These are phyloP conservation scores for Heloderma charlesbogerti DNA, from an alignment of 2,113 vertebrate species.

Conservation along the genomic window DNA sequence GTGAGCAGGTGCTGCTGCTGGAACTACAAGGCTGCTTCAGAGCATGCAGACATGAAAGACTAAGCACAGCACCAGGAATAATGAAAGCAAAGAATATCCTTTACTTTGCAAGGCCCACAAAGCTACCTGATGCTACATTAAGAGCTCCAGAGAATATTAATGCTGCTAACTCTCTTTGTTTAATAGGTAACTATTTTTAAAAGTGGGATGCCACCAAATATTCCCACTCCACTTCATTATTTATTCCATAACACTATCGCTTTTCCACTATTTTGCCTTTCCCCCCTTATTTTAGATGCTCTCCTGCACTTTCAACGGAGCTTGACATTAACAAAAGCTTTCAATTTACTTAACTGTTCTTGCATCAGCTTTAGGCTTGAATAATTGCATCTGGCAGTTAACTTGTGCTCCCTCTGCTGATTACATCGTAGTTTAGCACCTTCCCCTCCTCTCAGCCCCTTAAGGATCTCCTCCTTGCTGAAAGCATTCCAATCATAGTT, in stretches of 20 bases:
- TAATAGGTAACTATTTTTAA: not conserved
- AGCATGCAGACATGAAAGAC: not conserved
- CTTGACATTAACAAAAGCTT: constrained; percentile 23
- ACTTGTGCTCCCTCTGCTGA: constrained; percentile 35
- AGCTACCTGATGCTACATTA: not conserved
- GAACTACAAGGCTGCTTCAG: not conserved
- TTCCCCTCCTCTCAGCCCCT: not conserved
- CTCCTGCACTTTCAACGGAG: not conserved
- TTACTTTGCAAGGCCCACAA: not conserved
- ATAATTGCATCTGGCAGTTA: constrained; percentile 11
- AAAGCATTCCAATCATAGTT: not conserved
- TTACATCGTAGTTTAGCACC: constrained; percentile 22
- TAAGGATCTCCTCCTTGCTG: not conserved
- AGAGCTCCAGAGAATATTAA: not conserved
- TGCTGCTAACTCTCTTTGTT: too few relatives aligned
- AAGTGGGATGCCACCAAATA: not conserved
- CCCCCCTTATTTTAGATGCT: constrained; percentile 1
- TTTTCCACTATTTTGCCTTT: not conserved
- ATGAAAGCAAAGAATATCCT: not conserved
- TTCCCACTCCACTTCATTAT: not conserved
- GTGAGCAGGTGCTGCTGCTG: not conserved
- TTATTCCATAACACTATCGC: not conserved
- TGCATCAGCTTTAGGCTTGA: not conserved
- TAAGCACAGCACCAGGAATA: not conserved
- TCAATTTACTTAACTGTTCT: not conserved